These are phyloP conservation scores for Thera britannica DNA, from an alignment of 2,888 invertebrate species.

Conservation along the genomic window DNA sequence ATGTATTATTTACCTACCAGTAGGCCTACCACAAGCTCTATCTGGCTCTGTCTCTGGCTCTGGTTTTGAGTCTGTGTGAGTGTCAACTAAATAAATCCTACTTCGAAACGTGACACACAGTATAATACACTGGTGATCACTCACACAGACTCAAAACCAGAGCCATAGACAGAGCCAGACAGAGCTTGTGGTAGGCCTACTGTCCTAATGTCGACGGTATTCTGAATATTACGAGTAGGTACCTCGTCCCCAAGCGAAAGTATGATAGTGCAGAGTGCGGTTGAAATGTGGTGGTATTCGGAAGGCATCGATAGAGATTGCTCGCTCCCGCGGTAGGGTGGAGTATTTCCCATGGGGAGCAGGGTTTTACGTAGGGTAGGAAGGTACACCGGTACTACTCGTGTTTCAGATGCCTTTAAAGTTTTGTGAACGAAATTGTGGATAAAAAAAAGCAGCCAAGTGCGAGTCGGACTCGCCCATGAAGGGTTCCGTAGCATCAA, in stretches of 20 bases:
- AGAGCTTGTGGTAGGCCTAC: no score
- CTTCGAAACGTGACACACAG: no score
- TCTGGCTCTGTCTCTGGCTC: no score
- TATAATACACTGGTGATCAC: no score
- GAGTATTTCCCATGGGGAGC: constrained; percentile 36
- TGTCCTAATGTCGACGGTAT: neutral
- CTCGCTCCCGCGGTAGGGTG: constrained; percentile 33
- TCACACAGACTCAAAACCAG: no score
- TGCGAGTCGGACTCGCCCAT: no score
- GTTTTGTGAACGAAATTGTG: constrained; percentile 1
- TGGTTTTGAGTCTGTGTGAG: no score
- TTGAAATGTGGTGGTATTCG: constrained; percentile 22
- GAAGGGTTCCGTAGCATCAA: no score
- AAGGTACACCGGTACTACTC: constrained; percentile 25
- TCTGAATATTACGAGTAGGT: constrained; percentile 3
- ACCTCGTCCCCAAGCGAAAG: neutral
- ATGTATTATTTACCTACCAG: no score
- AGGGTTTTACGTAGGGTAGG: constrained; percentile 31
- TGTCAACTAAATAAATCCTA: no score
- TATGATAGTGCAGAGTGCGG: constrained; percentile 17
- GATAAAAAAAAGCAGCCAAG: neutral
- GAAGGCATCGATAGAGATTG: constrained; percentile 24
- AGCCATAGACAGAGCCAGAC: no score
- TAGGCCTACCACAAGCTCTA: no score
- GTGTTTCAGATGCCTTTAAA: constrained; percentile 29